Base-by-base conservation (phyloP, 92 coral and sea anemone species). In the Siderastrea siderea region DNA sequence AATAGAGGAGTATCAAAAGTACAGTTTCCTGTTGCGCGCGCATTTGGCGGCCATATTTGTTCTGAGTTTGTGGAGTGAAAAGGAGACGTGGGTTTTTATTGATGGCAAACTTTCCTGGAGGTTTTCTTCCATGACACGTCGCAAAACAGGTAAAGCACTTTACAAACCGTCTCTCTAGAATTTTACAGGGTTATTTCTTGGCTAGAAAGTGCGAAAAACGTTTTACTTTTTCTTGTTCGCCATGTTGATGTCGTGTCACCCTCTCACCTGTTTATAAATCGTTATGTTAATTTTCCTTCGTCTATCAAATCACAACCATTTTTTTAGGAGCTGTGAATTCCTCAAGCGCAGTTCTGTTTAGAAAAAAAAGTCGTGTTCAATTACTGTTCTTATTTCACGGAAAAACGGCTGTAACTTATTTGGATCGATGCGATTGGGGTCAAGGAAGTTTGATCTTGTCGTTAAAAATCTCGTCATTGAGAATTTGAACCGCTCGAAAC, bases 161-260 rank as follows among this genome's bases (percentile, higher is more conserved):
- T 16, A 17, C 57, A 4, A 6, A 13, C n/a, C 7, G 47, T 83
- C 49, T 62, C 26, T 63, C 50, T 72, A 48, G 13, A 52, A 67
- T 47, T 43, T 70, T 9, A 47, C 26, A 54, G 11, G 17, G 46
- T 51, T 5, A 14, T n/a, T 16, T 47, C 69, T 67, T 68, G 1
- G 17, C 54, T 60, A 74, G 55, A 11, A 7, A 58, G 55, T 1
- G 53, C 71, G n/a, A 81, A 38, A 74, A 75, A n/a, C 47, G 17
- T 46, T 71, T 64, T 16, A 54, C 72, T 75, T 83, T 26, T 77
- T 49, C 83, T 52, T 84, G 80, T 89, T 71, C 62, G 68, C 76
- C 80, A 72, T 83, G 88, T 65, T 90, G 93, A 65, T 90, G 93
- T 85, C 93, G 93, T 90, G 90, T 90, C 93, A 81, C 68, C 57